Percentiles rank a stretch among this genome's conserved stretches.
These are phyloP conservation scores for Etheostoma cragini DNA, from an alignment of 2,113 vertebrate genomes.

Conservation along the genomic window DNA sequence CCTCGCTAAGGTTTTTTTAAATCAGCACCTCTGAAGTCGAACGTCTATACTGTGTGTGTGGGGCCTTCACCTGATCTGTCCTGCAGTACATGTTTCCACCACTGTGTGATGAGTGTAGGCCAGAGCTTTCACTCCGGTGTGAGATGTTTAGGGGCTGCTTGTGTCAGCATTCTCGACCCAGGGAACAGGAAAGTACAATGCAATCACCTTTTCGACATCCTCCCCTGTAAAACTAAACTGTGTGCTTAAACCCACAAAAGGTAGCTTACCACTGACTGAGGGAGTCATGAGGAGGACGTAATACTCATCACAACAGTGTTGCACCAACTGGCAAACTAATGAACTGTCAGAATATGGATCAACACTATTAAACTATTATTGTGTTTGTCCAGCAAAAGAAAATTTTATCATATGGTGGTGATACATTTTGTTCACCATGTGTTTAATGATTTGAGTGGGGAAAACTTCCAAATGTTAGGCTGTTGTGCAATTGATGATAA, in stretches of 20 bases:
- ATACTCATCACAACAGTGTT: constrained; percentile 71
- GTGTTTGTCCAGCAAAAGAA: background rate
- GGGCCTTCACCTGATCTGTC: background rate
- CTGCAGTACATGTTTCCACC: constrained; percentile 21
- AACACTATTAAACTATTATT: background rate
- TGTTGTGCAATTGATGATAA: background rate
- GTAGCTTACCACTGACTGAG: constrained; percentile 64
- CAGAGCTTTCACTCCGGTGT: constrained; percentile 18
- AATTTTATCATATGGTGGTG: background rate
- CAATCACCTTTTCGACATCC: constrained; percentile 78
- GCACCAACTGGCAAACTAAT: constrained; percentile 53
- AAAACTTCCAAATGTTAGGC: background rate
- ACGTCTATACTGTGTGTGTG: background rate
- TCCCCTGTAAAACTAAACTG: constrained; percentile 67
- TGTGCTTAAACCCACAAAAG: constrained; percentile 78
- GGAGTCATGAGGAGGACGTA: constrained; percentile 54
- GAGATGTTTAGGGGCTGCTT: constrained; percentile 52
- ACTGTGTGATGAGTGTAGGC: background rate
- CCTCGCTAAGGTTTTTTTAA: background rate
- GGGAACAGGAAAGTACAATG: constrained; percentile 73
- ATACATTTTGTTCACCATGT: background rate
- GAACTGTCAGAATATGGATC: constrained; percentile 20
- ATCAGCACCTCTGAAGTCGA: background rate
- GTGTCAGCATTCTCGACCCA: constrained; percentile 80
- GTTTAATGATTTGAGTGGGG: background rate